Base-by-base conservation (phyloP, 2,113 vertebrate species). In the Dendropsophus ebraccatus region DNA sequence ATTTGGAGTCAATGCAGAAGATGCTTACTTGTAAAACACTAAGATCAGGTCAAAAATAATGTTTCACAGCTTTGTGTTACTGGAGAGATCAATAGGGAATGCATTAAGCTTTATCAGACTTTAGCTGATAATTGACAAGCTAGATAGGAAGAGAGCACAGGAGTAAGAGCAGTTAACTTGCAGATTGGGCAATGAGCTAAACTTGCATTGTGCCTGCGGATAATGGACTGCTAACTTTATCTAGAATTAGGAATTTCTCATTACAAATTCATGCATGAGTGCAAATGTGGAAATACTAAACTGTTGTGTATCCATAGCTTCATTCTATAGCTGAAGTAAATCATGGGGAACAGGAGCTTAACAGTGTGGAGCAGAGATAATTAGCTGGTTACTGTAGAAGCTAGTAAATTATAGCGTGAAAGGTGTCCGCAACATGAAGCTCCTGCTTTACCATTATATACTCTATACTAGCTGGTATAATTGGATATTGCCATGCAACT, bases 21-120 rank as follows among this genome's bases (percentile, higher is more conserved):
- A 70, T 70, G 62, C 80, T 82, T 82, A 52, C 41, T 69, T 35
- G 80, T 70, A 52, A 69, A 82, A 52, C 62, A 70, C 80, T 47
- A 49, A 52, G 80, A 69, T 50, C 45, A 69, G 41, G 80, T 69
- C 47, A 32, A 69, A 69, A 69, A 70, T 69, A 16, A 70, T 52
- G 80, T 50, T 30, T 81, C 60, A 12, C 25, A n/a, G 35, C 79
- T 19, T 65, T 47, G 8, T 65, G 12, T 81, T 65, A 69, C 62
- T 50, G 21, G 19, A 2, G 10, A 41, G 50, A 81, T 81, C 54
- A 62, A 80, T 65, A 49, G 21, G 37, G 35, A 28, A 74, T 58
- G 32, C 23, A 75, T 83, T 83, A 56, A 58, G 69, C 69, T 41
- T 56, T 58, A 54, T 73, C 81, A 74, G 65, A n/a, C 5, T 30